These are phyloP conservation scores for Arothron firmamentum DNA, from an alignment of 2,113 vertebrate genomes.

Conservation along the genomic window DNA sequence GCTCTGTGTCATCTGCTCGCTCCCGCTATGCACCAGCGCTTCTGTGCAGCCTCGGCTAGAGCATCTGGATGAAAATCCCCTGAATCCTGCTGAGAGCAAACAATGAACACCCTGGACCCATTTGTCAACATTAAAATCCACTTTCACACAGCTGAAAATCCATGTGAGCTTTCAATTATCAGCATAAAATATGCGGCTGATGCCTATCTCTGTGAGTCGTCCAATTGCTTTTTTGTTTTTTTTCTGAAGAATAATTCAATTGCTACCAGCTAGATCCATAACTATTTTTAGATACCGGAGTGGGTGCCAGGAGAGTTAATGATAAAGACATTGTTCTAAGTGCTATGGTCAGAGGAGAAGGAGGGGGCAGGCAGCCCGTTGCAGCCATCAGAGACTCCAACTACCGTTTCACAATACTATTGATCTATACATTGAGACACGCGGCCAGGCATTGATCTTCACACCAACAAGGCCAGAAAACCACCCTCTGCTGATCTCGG, in stretches of 20 bases:
- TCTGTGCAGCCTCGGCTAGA: constrained; percentile 20
- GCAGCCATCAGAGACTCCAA: constrained; percentile 34
- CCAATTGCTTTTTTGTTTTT: too few species aligned
- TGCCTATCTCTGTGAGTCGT: too few species aligned
- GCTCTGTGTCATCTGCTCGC: constrained; percentile 43
- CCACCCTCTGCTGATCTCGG: constrained; percentile 28
- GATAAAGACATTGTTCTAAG: constrained; percentile 55
- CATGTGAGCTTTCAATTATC: constrained; percentile 19
- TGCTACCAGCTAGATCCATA: not conserved
- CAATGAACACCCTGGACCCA: constrained; percentile 40
- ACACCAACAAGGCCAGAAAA: constrained; percentile 35
- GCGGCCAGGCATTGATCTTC: constrained; percentile 57
- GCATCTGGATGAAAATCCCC: constrained; percentile 29
- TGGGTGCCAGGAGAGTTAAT: constrained; percentile 41
- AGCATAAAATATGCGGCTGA: constrained; percentile 15
- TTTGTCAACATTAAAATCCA: constrained; percentile 49
- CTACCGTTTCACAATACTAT: constrained; percentile 71
- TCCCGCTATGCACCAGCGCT: constrained; percentile 20
- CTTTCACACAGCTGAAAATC: constrained; percentile 35
- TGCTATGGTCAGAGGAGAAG: constrained; percentile 31
- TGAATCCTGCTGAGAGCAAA: constrained; percentile 43
- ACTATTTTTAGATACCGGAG: constrained; percentile 47
- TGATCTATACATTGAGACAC: constrained; percentile 55
- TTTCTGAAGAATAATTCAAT: too few species aligned
- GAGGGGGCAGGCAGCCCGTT: constrained; percentile 36